Conservation (phyloP, 2,797 vertebrate genomes). For the Bradypus variegatus region DNA sequence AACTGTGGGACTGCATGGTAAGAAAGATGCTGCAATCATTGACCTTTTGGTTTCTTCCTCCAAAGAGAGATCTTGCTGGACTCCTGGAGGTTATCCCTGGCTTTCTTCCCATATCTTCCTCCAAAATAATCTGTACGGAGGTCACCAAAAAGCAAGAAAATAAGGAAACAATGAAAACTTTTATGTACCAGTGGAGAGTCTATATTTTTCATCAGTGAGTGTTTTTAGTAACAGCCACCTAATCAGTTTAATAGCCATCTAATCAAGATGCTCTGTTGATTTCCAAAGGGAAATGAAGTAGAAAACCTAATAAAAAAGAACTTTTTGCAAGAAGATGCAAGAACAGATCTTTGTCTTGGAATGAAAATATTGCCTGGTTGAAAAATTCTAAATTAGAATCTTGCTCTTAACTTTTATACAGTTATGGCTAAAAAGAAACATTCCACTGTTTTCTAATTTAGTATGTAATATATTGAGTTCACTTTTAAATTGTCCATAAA, state of each 20-base stretch:
- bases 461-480: neutral
- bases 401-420: slow-evolving; percentile 13
- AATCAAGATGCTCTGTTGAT: slow-evolving; percentile 48
- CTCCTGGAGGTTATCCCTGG: slow-evolving; percentile 19
- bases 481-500: slow-evolving; percentile 41
- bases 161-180: slow-evolving; percentile 36
- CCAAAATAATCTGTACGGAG: slow-evolving; percentile 21
- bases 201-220: slow-evolving; percentile 47
- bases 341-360: slow-evolving; percentile 11
- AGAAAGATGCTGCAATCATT: slow-evolving; percentile 46
- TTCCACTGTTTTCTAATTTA: neutral
- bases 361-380: neutral
- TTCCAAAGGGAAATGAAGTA: slow-evolving; percentile 41
- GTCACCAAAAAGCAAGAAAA: neutral
- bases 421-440: slow-evolving; percentile 22
- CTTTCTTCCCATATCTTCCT: slow-evolving; percentile 49
- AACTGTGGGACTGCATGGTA: slow-evolving; percentile 37
- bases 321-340: slow-evolving; percentile 1
- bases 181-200: neutral
- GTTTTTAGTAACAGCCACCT: slow-evolving; percentile 44
- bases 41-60: slow-evolving; percentile 62
- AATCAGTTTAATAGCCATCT: slow-evolving; percentile 36
- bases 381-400: slow-evolving; percentile 12
- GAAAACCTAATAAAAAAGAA: slow-evolving; percentile 29
- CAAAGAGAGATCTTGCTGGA: slow-evolving; percentile 51